Evolutionary conservation across 2,797 vertebrate species (phyloP).

Genomic region (Rhinophrynus dorsalis): DNA sequence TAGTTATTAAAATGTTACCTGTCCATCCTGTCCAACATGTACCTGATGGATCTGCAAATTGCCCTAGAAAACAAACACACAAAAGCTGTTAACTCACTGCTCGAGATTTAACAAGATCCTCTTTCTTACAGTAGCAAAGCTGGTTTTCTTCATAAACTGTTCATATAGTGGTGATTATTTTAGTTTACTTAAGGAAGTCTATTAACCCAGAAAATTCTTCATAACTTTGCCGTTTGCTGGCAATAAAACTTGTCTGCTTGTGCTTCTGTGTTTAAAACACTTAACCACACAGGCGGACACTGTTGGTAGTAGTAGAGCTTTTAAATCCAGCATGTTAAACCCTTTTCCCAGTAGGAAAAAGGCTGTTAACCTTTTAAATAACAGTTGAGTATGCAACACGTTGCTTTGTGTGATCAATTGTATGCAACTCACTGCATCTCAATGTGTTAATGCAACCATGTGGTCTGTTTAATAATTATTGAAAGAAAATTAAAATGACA

Average conservation of each 20-base stretch:
- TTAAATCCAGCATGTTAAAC: not conserved
- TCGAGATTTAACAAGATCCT: not conserved
- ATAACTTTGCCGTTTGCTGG: slow-evolving; percentile 9
- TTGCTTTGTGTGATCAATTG: too few relatives aligned
- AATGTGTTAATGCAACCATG: too few relatives aligned
- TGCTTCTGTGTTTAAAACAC: slow-evolving; percentile 1
- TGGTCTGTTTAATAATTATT: too few relatives aligned
- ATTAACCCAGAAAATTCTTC: slow-evolving; percentile 15
- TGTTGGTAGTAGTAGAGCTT: not conserved
- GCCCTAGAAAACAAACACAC: slow-evolving; percentile 76
- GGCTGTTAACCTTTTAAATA: too few relatives aligned
- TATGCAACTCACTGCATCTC: too few relatives aligned
- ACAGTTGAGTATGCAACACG: too few relatives aligned
- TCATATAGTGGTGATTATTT: not conserved
- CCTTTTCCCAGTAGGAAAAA: not conserved
- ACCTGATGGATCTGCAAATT: slow-evolving; percentile 98
- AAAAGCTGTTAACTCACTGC: not conserved
- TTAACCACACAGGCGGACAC: slow-evolving; percentile 29
- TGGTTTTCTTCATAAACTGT: not conserved
- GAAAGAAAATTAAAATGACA: not conserved
- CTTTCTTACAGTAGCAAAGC: not conserved
- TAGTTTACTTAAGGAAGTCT: slow-evolving; percentile 27
- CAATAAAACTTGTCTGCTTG: not conserved
- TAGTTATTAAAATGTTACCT: slow-evolving; percentile 74
- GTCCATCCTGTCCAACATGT: slow-evolving; percentile 95